Percentiles rank a stretch among this genome's conserved stretches.
These are phyloP conservation scores for Tenebrosternarchus preto DNA, from an alignment of 2,113 vertebrate species.

Conservation along the genomic window DNA sequence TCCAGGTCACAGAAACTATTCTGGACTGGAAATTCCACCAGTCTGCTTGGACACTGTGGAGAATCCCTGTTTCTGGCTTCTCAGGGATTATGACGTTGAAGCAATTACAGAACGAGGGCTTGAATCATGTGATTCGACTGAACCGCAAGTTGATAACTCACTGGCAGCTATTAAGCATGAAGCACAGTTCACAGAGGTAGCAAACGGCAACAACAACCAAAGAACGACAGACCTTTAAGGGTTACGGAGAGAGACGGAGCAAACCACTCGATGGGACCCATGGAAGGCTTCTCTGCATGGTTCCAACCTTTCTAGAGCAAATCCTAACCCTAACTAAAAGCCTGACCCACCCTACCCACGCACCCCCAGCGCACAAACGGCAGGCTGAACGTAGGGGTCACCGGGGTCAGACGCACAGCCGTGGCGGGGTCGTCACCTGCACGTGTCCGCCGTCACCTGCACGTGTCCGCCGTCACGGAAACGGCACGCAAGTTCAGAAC, in stretches of 20 bases:
- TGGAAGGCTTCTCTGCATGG: background rate
- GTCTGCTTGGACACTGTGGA: background rate
- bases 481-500: slow-evolving; percentile 41
- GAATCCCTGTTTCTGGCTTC: background rate
- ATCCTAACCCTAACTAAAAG: background rate
- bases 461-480: slow-evolving; percentile 71
- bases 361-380: too few species aligned
- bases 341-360: too few species aligned
- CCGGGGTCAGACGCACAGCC: background rate
- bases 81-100: background rate
- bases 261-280: background rate
- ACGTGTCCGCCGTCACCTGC: slow-evolving; percentile 90
- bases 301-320: background rate
- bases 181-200: background rate
- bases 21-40: background rate
- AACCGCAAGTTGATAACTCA: too few species aligned
- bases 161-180: background rate
- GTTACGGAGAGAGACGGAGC: background rate
- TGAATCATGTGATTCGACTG: too few species aligned
- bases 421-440: slow-evolving; percentile 83
- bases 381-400: slow-evolving; percentile 55
- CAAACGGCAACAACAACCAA: background rate
- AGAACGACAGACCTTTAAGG: background rate
- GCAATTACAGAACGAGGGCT: background rate
- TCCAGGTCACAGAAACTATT: background rate